Conservation (phyloP, 37 sponge, comb jelly and placozoan genomes). For the Spongia lamella region DNA sequence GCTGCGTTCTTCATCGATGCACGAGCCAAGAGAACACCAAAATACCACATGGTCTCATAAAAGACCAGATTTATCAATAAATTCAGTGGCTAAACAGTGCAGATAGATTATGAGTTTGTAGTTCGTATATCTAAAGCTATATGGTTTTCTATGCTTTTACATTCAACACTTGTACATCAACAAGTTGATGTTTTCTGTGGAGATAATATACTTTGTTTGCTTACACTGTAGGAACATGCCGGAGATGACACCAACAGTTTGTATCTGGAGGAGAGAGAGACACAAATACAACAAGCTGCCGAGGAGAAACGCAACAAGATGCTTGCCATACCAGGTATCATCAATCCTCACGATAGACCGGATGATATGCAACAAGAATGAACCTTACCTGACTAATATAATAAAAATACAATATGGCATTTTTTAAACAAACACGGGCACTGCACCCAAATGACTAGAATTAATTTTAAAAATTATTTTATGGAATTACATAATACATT, state of each 20-base stretch:
- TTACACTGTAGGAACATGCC: conserved; percentile 64
- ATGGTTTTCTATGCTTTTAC: too few species aligned
- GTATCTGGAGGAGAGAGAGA: conserved; percentile 88
- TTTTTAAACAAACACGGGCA: neutral
- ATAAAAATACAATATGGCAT: conserved; percentile 2
- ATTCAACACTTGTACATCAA: too few species aligned
- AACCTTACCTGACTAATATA: neutral
- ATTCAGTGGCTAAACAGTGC: too few species aligned
- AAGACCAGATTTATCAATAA: too few species aligned
- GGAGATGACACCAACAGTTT: conserved; percentile 84
- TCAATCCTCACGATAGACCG: conserved; percentile 97
- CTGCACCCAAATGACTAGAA: neutral
- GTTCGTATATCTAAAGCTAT: too few species aligned
- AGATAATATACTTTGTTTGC: too few species aligned
- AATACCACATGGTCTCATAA: too few species aligned
- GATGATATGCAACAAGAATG: conserved; percentile 88
- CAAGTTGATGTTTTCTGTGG: too few species aligned
- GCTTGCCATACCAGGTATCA: conserved; percentile 89
- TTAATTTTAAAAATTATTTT: conserved; percentile 1
- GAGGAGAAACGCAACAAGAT: conserved; percentile 79
- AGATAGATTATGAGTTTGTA: too few species aligned
- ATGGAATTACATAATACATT: neutral
- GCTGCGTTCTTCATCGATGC: too few species aligned
- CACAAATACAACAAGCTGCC: conserved; percentile 80
- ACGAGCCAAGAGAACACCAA: too few species aligned